Base-by-base conservation (phyloP, 1,140 invertebrate genomes). In the Drosophila pruinosa region DNA sequence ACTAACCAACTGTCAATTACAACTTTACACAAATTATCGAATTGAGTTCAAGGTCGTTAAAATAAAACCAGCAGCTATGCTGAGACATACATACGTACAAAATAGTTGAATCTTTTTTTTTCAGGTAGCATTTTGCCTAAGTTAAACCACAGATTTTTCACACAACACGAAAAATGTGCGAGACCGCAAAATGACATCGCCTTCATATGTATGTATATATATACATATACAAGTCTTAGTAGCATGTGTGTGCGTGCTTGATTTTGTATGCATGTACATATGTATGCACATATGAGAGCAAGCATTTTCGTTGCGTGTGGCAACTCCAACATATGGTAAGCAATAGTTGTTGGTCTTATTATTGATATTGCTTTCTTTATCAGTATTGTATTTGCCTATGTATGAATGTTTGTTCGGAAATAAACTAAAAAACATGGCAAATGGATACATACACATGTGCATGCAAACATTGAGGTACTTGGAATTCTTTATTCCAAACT, bases 41-140 rank as follows among this genome's bases (percentile, higher is more conserved):
- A 89, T 85, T 75, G 61, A 75, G 85, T 89, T 89, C 85, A 89
- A 89, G 85, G 85, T 72, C 85, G 50, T 45, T 26, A 39, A 68
- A 89, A 89, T 72, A 45, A 76, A 77, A 75, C 83, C 72, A 73
- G 52, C 78, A 83, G 58, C 54, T 41, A 34, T n/a, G 24, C 57
- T 56, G 54, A 39, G 39, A 64, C 41, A 70, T 75, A 61, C 86
- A 39, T 14, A 64, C 41, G 65, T 75, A 61, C 86, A 85, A 86
- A 86, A 81, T 63, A 63, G 48, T 73, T 59, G 59, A 65, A 67
- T 79, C 54, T 67, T 34, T 74, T 38, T 22, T 45, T 53, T 45
- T 56, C 24, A 54, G 43, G 5, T 47, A 39, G 7, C 45, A 21
- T 52, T 39, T 61, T 61, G 56, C 69, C 4, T 62, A 31, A 22